These are phyloP conservation scores for Ferdinandea cuprea DNA, from an alignment of 2,888 invertebrate genomes.

Conservation along the genomic window DNA sequence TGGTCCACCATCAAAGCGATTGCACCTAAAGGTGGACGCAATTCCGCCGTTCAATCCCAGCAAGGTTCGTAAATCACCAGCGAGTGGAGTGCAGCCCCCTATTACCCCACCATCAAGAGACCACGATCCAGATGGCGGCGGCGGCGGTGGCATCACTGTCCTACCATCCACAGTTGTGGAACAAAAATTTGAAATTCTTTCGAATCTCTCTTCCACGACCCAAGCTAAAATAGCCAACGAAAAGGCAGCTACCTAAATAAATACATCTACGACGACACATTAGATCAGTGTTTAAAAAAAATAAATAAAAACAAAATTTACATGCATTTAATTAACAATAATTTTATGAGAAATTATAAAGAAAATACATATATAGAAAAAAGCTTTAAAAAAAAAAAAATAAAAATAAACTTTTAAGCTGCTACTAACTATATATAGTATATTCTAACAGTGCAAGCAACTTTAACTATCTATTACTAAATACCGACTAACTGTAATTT, in stretches of 20 bases:
- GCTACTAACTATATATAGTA: conserved; percentile 38
- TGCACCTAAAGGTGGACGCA: conserved; percentile 82
- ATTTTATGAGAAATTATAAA: conserved; percentile 58
- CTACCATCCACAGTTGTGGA: conserved; percentile 66
- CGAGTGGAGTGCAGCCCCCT: conserved; percentile 76
- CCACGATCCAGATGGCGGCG: conserved; percentile 59
- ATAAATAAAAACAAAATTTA: conserved; percentile 55
- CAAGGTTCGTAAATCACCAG: conserved; percentile 85
- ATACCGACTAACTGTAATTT: conserved; percentile 72
- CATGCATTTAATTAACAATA: conserved; percentile 70
- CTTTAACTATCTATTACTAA: conserved; percentile 63
- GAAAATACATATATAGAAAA: conserved; percentile 49
- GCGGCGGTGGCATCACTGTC: no score
- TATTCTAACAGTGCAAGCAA: conserved; percentile 54
- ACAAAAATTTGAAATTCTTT: conserved; percentile 76
- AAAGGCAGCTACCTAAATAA: conserved; percentile 55
- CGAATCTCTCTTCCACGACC: conserved; percentile 85
- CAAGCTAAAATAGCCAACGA: conserved; percentile 78
- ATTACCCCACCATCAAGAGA: conserved; percentile 73
- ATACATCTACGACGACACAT: no score
- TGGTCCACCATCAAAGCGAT: conserved; percentile 82
- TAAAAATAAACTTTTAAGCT: conserved; percentile 53
- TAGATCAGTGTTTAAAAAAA: no score
- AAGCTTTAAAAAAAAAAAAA: conserved; percentile 56
- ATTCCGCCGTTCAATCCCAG: conserved; percentile 83